These are phyloP conservation scores for Drosophila putrida DNA, from an alignment of 2,888 invertebrate species.

Conservation along the genomic window DNA sequence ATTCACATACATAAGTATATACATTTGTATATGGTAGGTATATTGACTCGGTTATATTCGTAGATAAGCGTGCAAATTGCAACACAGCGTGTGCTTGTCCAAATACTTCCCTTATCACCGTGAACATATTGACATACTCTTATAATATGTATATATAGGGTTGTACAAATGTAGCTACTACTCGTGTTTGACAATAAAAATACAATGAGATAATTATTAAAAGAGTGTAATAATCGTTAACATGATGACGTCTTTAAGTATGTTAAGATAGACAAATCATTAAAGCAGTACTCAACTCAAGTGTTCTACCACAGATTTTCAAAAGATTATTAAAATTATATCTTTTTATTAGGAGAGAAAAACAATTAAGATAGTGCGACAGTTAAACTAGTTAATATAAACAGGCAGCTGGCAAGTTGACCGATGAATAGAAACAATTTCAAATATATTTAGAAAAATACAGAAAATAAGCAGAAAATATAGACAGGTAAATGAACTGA, in stretches of 20 bases:
- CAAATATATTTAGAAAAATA: no score
- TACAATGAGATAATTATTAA: slow-evolving; percentile 24
- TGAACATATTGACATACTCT: slow-evolving; percentile 20
- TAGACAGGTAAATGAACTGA: not conserved
- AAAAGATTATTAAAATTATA: not conserved
- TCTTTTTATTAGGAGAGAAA: not conserved
- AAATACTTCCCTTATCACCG: slow-evolving; percentile 35
- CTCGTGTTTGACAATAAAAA: slow-evolving; percentile 31
- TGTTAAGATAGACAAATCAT: not conserved
- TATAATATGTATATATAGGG: not conserved
- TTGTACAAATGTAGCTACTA: slow-evolving; percentile 39
- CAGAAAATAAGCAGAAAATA: no score
- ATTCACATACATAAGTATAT: not conserved
- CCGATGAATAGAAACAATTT: no score
- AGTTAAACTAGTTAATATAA: no score
- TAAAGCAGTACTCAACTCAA: not conserved
- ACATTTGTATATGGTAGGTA: not conserved
- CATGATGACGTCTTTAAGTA: slow-evolving; percentile 1
- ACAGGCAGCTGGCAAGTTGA: no score
- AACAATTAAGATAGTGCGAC: not conserved
- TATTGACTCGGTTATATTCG: not conserved
- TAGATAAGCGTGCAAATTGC: slow-evolving; percentile 53
- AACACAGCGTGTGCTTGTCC: slow-evolving; percentile 23
- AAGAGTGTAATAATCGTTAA: slow-evolving; percentile 26
- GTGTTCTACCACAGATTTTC: not conserved